Evolutionary conservation across 1,140 invertebrate genomes (phyloP).

Genomic region (Camponotus floridanus): DNA sequence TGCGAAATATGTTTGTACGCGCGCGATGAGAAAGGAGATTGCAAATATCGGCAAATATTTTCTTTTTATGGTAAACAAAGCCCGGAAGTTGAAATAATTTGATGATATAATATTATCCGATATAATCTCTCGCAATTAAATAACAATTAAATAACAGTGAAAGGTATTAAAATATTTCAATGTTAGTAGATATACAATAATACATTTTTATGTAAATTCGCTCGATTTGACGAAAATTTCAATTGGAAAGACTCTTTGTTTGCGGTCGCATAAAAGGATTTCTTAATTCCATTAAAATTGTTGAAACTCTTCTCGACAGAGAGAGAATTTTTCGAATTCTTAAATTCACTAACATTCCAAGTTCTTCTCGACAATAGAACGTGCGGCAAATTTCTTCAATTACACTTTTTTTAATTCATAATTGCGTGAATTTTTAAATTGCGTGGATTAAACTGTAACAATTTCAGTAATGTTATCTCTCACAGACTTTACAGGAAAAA

Average conservation of each 20-base stretch:
- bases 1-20: too few relatives aligned
- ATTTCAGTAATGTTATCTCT: neutral
- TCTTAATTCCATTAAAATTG: constrained; percentile 55
- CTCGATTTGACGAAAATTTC: constrained; percentile 19
- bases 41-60: neutral
- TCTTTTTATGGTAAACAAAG: neutral
- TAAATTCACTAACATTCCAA: constrained; percentile 15
- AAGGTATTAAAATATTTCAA: constrained; percentile 5
- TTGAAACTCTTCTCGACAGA: neutral
- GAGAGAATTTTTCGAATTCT: constrained; percentile 47
- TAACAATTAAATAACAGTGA: neutral
- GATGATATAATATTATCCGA: neutral
- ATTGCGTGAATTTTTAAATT: constrained; percentile 39
- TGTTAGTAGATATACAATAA: neutral
- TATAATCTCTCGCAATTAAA: neutral
- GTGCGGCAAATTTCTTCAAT: constrained; percentile 4
- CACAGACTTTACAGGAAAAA: constrained; percentile 16
- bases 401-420: neutral
- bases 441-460: constrained; percentile 18
- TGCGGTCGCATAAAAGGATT: constrained; percentile 42
- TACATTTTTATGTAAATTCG: constrained; percentile 37
- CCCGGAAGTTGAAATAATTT: constrained; percentile 2
- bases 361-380: neutral
- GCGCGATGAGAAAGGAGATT: neutral
- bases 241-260: constrained; percentile 29